phyloP scores from a whole-genome alignment of 2,888 invertebrate species.

The Flexamia atlantica region DNA sequence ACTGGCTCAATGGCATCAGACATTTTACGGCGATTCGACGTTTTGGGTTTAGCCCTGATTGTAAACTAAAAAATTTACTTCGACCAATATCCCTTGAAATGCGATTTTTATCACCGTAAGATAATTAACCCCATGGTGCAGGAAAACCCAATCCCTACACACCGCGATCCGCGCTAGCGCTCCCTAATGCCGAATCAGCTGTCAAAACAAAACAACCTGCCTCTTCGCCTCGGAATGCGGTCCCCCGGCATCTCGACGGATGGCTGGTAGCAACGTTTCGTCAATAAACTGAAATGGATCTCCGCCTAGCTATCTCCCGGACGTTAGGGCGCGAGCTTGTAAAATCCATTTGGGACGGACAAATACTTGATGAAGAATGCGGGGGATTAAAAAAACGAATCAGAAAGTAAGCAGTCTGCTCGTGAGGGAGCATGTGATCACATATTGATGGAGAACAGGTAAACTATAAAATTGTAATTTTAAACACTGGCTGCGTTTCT shows the following conservation, averaged over 20 bases:
- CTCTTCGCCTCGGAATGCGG: conserved; percentile 28
- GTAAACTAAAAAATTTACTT: too few relatives aligned
- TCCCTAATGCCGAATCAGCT: conserved; percentile 6
- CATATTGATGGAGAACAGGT: too few relatives aligned
- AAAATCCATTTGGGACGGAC: background rate
- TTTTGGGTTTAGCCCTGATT: too few relatives aligned
- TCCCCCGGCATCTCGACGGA: background rate
- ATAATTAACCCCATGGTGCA: too few relatives aligned
- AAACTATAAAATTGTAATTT: too few relatives aligned
- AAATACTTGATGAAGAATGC: conserved; percentile 16
- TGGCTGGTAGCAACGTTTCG: conserved; percentile 26
- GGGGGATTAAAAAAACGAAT: background rate
- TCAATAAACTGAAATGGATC: conserved; percentile 48
- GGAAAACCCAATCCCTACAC: background rate
- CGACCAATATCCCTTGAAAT: too few relatives aligned
- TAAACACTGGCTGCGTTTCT: too few relatives aligned
- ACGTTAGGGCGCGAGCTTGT: conserved; percentile 11
- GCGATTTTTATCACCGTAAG: too few relatives aligned
- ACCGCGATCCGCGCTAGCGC: background rate
- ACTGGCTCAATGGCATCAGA: too few relatives aligned
- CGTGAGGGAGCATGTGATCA: too few relatives aligned
- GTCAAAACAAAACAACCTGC: conserved; percentile 40
- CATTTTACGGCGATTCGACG: too few relatives aligned
- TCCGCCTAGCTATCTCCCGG: background rate
- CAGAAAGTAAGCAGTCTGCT: background rate